phyloP scores from a whole-genome alignment of 2,888 invertebrate genomes.

The Prosopocoilus inquinatus region DNA sequence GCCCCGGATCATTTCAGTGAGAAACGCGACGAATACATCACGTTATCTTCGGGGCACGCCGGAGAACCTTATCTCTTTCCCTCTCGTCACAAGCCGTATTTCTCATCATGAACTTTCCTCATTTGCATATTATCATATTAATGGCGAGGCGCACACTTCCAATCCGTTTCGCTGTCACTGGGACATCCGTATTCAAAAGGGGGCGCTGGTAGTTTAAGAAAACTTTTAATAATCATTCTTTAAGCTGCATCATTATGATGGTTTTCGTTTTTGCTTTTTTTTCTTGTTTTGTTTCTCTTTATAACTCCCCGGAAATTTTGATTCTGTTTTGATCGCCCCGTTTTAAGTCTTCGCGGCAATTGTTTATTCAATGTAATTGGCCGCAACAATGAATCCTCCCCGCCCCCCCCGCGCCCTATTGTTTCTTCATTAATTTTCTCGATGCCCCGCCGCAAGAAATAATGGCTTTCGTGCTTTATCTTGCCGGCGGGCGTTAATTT shows the following conservation, averaged over 20 bases:
- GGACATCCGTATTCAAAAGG: constrained; percentile 17
- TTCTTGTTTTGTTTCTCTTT: too few relatives aligned
- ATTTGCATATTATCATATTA: constrained; percentile 35
- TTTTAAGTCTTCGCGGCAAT: too few relatives aligned
- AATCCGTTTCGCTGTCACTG: constrained; percentile 27
- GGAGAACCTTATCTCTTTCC: constrained; percentile 14
- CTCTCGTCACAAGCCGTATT: constrained; percentile 22
- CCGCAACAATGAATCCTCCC: neutral
- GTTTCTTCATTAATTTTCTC: neutral
- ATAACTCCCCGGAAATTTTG: neutral
- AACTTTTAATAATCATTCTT: neutral
- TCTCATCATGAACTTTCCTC: constrained; percentile 25
- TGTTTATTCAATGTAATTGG: neutral
- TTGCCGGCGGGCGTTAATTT: constrained; percentile 9
- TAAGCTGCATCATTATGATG: neutral
- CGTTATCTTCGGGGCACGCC: constrained; percentile 18
- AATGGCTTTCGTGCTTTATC: constrained; percentile 21
- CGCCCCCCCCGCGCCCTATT: neutral
- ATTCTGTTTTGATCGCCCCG: too few relatives aligned
- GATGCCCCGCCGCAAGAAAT: neutral
- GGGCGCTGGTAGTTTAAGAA: neutral
- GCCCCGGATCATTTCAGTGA: constrained; percentile 19
- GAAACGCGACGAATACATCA: constrained; percentile 20
- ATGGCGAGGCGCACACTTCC: constrained; percentile 31
- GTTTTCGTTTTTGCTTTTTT: too few relatives aligned